phyloP scores from a whole-genome alignment of 2,797 vertebrate species.

The Buceros bicornis region DNA sequence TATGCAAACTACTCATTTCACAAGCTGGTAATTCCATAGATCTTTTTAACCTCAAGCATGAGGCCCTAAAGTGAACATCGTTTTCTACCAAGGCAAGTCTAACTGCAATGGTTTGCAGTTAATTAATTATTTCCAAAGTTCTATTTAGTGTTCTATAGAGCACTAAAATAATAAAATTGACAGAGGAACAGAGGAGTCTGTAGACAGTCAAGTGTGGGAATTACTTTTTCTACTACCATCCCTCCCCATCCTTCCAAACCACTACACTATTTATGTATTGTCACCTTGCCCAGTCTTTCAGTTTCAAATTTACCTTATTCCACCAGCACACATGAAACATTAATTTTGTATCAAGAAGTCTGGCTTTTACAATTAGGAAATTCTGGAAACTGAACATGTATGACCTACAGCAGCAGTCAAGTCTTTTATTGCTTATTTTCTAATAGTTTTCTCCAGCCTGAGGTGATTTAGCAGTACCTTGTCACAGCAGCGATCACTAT shows the following conservation, averaged over 20 bases:
- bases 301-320: not conserved
- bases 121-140: not conserved
- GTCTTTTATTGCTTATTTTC: not conserved
- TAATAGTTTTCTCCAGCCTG: not conserved
- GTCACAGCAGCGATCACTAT: conserved; percentile 90
- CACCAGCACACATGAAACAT: not conserved
- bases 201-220: not conserved
- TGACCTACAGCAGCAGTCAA: not conserved
- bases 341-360: not conserved
- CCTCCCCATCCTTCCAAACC: not conserved
- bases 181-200: not conserved
- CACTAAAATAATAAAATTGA: not conserved
- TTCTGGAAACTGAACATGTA: not conserved
- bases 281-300: not conserved
- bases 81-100: not conserved
- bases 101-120: not conserved
- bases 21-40: not conserved
- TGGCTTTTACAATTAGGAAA: not conserved
- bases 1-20: not conserved
- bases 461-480: conserved; percentile 81
- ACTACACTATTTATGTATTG: not conserved
- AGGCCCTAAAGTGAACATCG: not conserved
- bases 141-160: not conserved
- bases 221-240: not conserved
- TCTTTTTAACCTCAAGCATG: not conserved